Conservation (phyloP, 2,113 vertebrate species). For the Corythoichthys haematopterus region DNA sequence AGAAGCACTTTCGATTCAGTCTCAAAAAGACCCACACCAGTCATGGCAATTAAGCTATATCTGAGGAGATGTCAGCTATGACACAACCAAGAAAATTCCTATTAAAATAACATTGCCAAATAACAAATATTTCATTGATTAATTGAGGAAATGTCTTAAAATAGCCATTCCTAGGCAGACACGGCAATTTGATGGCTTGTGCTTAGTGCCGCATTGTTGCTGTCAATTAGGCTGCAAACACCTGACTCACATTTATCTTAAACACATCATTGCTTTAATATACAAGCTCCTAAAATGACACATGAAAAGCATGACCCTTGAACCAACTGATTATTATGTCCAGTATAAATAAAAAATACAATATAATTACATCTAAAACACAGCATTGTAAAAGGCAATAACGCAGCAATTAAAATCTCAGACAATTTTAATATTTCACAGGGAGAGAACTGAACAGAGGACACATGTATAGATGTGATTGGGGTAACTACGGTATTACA, state of each 20-base stretch:
- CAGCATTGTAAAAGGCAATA: slow-evolving; percentile 77
- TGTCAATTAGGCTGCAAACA: slow-evolving; percentile 40
- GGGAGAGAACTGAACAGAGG: slow-evolving; percentile 55
- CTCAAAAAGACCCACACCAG: background rate
- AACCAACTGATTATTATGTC: slow-evolving; percentile 65
- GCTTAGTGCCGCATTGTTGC: slow-evolving; percentile 57
- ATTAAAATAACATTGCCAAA: background rate
- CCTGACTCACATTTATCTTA: slow-evolving; percentile 46
- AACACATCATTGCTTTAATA: slow-evolving; percentile 41
- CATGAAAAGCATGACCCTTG: slow-evolving; percentile 69
- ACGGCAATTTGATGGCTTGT: slow-evolving; percentile 61
- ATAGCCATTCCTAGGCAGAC: slow-evolving; percentile 16
- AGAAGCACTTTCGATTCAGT: background rate
- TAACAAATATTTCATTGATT: background rate
- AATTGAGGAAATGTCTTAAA: background rate
- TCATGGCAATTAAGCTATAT: background rate
- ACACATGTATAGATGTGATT: slow-evolving; percentile 66
- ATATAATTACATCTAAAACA: slow-evolving; percentile 76
- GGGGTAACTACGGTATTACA: slow-evolving; percentile 66
- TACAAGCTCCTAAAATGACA: slow-evolving; percentile 54
- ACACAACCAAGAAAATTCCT: background rate
- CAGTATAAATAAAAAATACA: slow-evolving; percentile 74
- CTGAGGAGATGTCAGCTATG: background rate
- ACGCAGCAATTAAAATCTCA: slow-evolving; percentile 74
- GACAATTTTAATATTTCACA: slow-evolving; percentile 67